Evolutionary conservation across 2,113 vertebrate species (phyloP).

Genomic region (Malurus melanocephalus): DNA sequence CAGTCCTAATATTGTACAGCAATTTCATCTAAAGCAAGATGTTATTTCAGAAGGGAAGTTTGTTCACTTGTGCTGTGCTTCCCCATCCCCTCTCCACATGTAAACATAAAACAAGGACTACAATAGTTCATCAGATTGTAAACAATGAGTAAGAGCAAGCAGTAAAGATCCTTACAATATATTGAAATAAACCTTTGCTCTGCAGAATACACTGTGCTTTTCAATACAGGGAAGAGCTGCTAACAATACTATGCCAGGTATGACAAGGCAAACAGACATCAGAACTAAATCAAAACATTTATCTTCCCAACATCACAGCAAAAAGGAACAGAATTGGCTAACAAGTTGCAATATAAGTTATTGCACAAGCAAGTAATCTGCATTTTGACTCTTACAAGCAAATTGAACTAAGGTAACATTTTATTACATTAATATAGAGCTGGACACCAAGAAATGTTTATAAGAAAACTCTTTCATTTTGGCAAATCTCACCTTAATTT

Average conservation of each 20-base stretch:
- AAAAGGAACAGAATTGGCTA: background rate
- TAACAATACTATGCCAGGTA: background rate
- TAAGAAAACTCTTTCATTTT: background rate
- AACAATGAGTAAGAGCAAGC: background rate
- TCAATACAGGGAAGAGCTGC: background rate
- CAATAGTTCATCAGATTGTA: background rate
- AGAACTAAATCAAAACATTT: background rate
- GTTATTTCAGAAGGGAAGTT: background rate
- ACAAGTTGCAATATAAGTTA: background rate
- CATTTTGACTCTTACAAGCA: background rate
- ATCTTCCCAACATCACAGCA: background rate
- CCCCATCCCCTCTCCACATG: background rate
- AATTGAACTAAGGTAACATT: background rate
- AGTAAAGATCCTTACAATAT: background rate
- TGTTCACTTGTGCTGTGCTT: background rate
- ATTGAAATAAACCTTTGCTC: background rate
- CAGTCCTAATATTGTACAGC: background rate
- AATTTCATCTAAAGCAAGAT: background rate
- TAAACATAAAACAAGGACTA: conserved; percentile 10
- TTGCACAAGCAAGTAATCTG: background rate
- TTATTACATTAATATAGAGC: background rate
- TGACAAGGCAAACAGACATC: background rate
- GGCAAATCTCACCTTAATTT: background rate
- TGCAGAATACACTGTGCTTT: background rate
- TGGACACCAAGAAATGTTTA: background rate